Evolutionary conservation across 2,113 vertebrate genomes (phyloP).

Genomic region (Ciconia boyciana): DNA sequence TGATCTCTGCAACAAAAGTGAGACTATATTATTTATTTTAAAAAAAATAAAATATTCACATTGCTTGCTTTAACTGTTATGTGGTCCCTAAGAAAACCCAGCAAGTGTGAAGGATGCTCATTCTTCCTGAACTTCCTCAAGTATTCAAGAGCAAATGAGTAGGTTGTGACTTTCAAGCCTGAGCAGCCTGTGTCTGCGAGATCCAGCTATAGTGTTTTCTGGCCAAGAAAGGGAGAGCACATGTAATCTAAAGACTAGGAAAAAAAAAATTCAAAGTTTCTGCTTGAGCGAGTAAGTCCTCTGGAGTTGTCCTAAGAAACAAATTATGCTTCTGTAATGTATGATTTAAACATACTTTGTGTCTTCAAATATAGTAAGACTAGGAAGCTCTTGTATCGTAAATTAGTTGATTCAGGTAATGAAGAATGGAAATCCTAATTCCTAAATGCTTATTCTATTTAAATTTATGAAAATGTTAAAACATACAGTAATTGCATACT

Average conservation of each 20-base stretch:
- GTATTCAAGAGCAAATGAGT: neutral
- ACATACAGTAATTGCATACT: neutral
- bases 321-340: neutral
- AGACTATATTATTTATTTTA: neutral
- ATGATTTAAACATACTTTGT: neutral
- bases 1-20: neutral
- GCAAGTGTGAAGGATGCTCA: neutral
- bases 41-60: neutral
- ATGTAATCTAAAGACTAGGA: neutral
- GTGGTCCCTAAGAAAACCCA: neutral
- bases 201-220: neutral
- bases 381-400: neutral
- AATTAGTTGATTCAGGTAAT: neutral
- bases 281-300: neutral
- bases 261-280: neutral
- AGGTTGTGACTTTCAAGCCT: neutral
- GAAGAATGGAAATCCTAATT: neutral
- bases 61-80: neutral
- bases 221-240: neutral
- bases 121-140: neutral
- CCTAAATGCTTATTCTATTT: neutral
- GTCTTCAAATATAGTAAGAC: neutral
- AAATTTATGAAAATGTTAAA: neutral
- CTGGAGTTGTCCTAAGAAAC: neutral
- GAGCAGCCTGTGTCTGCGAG: neutral